phyloP scores from a whole-genome alignment of 1,140 invertebrate genomes.

The Cotesia typhae region DNA sequence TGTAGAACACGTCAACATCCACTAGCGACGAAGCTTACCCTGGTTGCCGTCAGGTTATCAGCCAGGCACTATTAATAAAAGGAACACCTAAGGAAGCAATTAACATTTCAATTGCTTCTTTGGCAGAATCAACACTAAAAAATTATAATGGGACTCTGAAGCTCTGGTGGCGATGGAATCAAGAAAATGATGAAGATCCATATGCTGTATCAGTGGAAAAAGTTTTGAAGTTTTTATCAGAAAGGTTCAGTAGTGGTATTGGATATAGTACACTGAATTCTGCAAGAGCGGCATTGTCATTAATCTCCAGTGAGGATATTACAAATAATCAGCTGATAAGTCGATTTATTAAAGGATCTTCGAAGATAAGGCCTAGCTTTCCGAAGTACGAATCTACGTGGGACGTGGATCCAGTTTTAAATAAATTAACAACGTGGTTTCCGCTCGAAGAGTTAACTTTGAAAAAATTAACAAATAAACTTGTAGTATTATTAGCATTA shows the following conservation, averaged over 20 bases:
- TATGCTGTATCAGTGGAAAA: constrained; percentile 27
- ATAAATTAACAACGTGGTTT: constrained; percentile 26
- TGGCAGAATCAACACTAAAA: constrained; percentile 25
- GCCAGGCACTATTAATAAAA: constrained; percentile 30
- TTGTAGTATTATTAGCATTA: constrained; percentile 41
- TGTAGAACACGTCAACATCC: constrained; percentile 13
- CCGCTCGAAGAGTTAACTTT: constrained; percentile 32
- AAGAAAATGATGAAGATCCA: constrained; percentile 12
- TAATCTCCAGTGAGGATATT: constrained; percentile 24
- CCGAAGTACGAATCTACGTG: constrained; percentile 45
- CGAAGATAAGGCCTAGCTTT: constrained; percentile 34
- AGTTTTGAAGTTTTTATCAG: not conserved
- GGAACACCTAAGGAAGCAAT: constrained; percentile 23
- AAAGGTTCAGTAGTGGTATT: constrained; percentile 19
- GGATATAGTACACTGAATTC: constrained; percentile 34
- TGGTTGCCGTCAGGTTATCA: constrained; percentile 36
- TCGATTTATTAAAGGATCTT: constrained; percentile 44
- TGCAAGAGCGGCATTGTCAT: constrained; percentile 31
- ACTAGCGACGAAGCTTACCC: constrained; percentile 12
- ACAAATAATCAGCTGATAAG: constrained; percentile 34
- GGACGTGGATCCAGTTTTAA: constrained; percentile 40
- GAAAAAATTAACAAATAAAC: constrained; percentile 38
- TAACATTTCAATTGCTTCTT: constrained; percentile 28
- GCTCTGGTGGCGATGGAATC: not conserved
- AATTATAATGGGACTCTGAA: constrained; percentile 27